Evolutionary conservation across 2,888 invertebrate genomes (phyloP).

Genomic region (Xanthia togata): DNA sequence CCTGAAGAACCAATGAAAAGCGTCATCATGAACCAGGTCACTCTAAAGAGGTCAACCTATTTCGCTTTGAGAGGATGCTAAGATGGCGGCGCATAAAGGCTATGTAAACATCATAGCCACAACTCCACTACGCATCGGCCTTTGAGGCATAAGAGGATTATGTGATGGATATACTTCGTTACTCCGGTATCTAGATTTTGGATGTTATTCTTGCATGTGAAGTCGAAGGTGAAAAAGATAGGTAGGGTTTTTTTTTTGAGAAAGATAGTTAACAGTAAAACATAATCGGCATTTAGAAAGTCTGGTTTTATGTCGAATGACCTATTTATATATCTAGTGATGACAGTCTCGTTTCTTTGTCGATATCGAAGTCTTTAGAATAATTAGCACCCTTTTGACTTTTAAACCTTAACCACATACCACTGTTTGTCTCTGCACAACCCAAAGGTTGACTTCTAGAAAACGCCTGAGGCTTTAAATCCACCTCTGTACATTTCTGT

Average conservation of each 20-base stretch:
- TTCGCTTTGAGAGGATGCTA: conserved; percentile 45
- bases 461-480: too few relatives aligned
- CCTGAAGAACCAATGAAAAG: conserved; percentile 20
- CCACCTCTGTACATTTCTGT: too few relatives aligned
- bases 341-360: background rate
- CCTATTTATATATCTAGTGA: background rate
- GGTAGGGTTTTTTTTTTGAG: background rate
- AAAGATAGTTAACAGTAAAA: background rate
- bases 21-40: conserved; percentile 37
- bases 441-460: too few relatives aligned
- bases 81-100: conserved; percentile 20
- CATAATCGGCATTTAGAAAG: too few relatives aligned
- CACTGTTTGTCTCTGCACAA: too few relatives aligned
- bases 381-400: background rate
- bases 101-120: conserved; percentile 43
- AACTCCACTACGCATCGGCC: conserved; percentile 36
- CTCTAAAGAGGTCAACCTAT: conserved; percentile 58
- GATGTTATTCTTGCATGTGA: background rate
- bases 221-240: background rate
- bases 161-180: conserved; percentile 28
- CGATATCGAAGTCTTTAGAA: background rate
- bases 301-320: background rate
- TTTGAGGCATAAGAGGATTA: conserved; percentile 32
- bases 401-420: background rate
- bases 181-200: conserved; percentile 19